These are phyloP conservation scores for Alethe castanea DNA, from an alignment of 2,113 vertebrate species.

Conservation along the genomic window DNA sequence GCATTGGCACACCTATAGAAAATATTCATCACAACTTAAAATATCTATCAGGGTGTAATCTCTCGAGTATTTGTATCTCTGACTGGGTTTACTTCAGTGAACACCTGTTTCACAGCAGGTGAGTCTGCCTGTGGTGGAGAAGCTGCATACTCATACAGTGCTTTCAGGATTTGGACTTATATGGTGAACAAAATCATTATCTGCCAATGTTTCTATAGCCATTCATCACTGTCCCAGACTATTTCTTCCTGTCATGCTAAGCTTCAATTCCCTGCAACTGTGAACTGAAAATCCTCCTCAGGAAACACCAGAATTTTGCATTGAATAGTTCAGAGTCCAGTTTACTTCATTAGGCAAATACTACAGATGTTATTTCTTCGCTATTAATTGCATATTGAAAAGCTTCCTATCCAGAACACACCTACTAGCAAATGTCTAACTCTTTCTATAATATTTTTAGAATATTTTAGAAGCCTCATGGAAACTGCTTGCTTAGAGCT, in stretches of 20 bases:
- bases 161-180: background rate
- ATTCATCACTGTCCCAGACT: background rate
- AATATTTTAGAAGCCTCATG: background rate
- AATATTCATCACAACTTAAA: background rate
- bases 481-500: background rate
- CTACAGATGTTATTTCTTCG: background rate
- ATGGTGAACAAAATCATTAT: background rate
- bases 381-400: background rate
- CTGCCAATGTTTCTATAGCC: background rate
- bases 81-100: background rate
- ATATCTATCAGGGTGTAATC: background rate
- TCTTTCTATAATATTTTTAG: background rate
- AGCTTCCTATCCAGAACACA: background rate
- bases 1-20: background rate
- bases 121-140: background rate
- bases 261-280: background rate
- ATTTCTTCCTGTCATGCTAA: background rate
- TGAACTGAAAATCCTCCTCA: background rate
- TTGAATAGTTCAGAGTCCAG: background rate
- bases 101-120: background rate
- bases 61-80: background rate
- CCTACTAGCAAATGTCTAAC: background rate
- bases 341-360: background rate
- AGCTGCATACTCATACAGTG: background rate
- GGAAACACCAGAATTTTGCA: background rate